These are phyloP conservation scores for Cynopterus brachyotis DNA, from an alignment of 2,113 vertebrate species.

Conservation along the genomic window DNA sequence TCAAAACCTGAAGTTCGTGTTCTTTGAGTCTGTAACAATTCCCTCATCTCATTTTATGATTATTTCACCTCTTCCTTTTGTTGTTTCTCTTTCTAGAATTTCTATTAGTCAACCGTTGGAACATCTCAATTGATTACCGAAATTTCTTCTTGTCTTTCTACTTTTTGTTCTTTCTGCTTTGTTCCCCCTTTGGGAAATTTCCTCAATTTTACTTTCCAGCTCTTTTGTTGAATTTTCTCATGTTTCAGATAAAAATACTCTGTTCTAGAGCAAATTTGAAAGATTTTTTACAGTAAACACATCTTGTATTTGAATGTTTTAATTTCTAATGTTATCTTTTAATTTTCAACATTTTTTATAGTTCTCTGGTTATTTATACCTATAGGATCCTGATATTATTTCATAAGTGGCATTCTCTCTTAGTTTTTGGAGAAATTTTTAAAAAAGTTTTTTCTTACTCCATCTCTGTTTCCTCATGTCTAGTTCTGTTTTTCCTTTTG, in stretches of 20 bases:
- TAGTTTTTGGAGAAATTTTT: not conserved
- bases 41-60: not conserved
- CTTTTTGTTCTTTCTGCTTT: not conserved
- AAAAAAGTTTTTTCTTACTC: not conserved
- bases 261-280: not conserved
- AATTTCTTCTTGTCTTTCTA: not conserved
- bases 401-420: not conserved
- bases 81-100: not conserved
- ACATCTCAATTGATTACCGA: not conserved
- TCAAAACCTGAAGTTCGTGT: not conserved
- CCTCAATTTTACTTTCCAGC: not conserved
- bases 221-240: not conserved
- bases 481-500: not conserved
- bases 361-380: slow-evolving; percentile 40
- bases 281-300: not conserved
- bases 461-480: not conserved
- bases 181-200: slow-evolving; percentile 16
- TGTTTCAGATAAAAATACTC: slow-evolving; percentile 1
- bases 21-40: not conserved
- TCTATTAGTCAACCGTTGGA: not conserved
- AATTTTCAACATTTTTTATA: slow-evolving; percentile 53
- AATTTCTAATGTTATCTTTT: slow-evolving; percentile 34
- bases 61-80: not conserved
- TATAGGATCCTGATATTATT: not conserved
- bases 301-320: slow-evolving; percentile 8